These are phyloP conservation scores for Nemoura dubitans DNA, from an alignment of 2,888 invertebrate species.

Conservation along the genomic window DNA sequence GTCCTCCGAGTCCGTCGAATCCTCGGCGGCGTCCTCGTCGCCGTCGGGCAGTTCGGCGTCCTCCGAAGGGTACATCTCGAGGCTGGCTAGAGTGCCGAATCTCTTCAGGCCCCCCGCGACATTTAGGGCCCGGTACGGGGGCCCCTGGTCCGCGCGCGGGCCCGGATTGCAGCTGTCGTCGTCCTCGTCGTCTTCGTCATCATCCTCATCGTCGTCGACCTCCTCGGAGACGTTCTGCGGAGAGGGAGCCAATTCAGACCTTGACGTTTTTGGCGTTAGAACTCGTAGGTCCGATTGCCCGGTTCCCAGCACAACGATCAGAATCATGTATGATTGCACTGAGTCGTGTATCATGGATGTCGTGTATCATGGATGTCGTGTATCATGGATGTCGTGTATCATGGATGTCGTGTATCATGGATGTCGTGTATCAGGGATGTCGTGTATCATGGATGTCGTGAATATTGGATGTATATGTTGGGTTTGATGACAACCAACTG, in stretches of 20 bases:
- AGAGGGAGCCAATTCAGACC: not conserved
- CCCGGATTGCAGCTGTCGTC: slow-evolving; percentile 77
- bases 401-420: no score
- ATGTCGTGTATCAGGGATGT: no score
- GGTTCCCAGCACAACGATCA: no score
- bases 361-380: no score
- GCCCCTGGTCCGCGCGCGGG: slow-evolving; percentile 73
- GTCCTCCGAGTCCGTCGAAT: slow-evolving; percentile 47
- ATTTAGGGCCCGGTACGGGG: slow-evolving; percentile 76
- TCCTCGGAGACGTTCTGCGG: slow-evolving; percentile 34
- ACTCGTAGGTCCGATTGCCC: no score
- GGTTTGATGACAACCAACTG: no score
- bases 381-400: no score
- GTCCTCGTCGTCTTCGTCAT: slow-evolving; percentile 58
- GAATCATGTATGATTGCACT: no score
- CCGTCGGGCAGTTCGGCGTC: slow-evolving; percentile 57
- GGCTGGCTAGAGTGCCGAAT: slow-evolving; percentile 61
- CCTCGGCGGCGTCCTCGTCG: slow-evolving; percentile 54
- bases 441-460: no score
- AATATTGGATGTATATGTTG: no score
- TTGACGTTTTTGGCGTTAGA: not conserved
- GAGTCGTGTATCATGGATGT: no score
- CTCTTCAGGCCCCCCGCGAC: slow-evolving; percentile 58
- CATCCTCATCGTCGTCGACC: slow-evolving; percentile 41
- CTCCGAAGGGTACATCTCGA: slow-evolving; percentile 56